Conservation (phyloP, 1,140 invertebrate genomes). For the Drosophila pandora region DNA sequence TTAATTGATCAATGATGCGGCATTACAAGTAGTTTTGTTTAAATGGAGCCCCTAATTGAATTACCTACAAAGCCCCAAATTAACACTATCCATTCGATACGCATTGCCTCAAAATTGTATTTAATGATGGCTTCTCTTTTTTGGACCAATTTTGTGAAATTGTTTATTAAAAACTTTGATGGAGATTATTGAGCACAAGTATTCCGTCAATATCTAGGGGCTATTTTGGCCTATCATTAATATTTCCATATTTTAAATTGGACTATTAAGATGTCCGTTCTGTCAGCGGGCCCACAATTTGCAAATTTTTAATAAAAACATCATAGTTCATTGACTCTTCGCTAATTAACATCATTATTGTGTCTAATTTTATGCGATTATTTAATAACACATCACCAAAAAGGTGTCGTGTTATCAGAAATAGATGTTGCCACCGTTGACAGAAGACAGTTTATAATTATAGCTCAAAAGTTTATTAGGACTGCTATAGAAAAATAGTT, state of each 20-base stretch:
- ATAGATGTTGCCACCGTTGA: not conserved
- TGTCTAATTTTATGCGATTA: not conserved
- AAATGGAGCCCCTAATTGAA: constrained; percentile 31
- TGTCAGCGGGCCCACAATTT: constrained; percentile 3
- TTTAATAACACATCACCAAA: not conserved
- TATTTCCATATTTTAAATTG: not conserved
- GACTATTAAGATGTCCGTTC: constrained; percentile 3
- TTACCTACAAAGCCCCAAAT: constrained; percentile 16
- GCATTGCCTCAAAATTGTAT: constrained; percentile 32
- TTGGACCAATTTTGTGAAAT: constrained; percentile 7
- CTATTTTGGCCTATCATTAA: not conserved
- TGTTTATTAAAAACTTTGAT: not conserved
- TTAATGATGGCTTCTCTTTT: constrained; percentile 3
- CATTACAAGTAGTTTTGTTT: constrained; percentile 25
- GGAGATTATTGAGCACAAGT: not conserved
- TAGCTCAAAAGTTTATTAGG: too few species aligned
- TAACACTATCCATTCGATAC: constrained; percentile 35
- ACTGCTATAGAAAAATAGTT: too few species aligned
- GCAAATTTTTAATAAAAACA: not conserved
- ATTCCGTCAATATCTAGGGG: not conserved
- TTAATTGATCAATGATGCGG: constrained; percentile 37
- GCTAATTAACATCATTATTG: not conserved
- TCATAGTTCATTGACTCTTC: not conserved
- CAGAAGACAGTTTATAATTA: not conserved
- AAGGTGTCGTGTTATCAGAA: not conserved